A percentile compares a stretch with the other conserved stretches of the same genome.
Conservation (phyloP, 2,888 invertebrate genomes). For the Trichopria drosophilae region DNA sequence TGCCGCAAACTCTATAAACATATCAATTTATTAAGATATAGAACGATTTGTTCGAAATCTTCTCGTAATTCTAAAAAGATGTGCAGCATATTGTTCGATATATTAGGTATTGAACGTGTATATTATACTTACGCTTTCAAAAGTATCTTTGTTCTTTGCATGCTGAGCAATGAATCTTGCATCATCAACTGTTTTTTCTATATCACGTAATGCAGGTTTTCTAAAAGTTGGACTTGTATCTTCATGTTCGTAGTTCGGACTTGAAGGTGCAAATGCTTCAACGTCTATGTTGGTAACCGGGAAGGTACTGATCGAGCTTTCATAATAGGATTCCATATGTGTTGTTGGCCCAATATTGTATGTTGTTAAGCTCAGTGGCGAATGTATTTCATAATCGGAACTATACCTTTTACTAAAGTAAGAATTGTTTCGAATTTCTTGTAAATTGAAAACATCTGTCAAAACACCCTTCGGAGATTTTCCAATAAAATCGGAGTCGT, state of each 20-base stretch:
- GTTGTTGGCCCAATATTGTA: constrained; percentile 58
- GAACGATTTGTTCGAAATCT: too few relatives aligned
- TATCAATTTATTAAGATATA: too few relatives aligned
- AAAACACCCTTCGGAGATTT: constrained; percentile 67
- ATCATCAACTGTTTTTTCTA: constrained; percentile 90
- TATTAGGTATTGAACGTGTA: too few relatives aligned
- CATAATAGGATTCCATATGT: too few relatives aligned
- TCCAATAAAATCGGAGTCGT: constrained; percentile 51
- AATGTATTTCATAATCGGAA: constrained; percentile 74
- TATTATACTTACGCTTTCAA: constrained; percentile 92
- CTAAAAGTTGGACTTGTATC: constrained; percentile 80
- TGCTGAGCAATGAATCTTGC: constrained; percentile 94
- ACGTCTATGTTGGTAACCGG: constrained; percentile 79
- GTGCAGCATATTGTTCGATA: too few relatives aligned
- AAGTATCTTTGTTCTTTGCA: constrained; percentile 91
- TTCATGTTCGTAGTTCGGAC: constrained; percentile 62
- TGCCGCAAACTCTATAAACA: too few relatives aligned
- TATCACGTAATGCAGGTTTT: constrained; percentile 78
- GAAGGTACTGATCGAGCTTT: too few relatives aligned
- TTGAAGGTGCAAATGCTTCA: constrained; percentile 78
- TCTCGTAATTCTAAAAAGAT: too few relatives aligned
- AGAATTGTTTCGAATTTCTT: constrained; percentile 68
- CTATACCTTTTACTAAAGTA: constrained; percentile 66
- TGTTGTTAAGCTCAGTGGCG: constrained; percentile 63
- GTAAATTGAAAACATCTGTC: constrained; percentile 77